phyloP scores from a whole-genome alignment of 2,797 vertebrate species.

The Melanotaenia trifasciata region DNA sequence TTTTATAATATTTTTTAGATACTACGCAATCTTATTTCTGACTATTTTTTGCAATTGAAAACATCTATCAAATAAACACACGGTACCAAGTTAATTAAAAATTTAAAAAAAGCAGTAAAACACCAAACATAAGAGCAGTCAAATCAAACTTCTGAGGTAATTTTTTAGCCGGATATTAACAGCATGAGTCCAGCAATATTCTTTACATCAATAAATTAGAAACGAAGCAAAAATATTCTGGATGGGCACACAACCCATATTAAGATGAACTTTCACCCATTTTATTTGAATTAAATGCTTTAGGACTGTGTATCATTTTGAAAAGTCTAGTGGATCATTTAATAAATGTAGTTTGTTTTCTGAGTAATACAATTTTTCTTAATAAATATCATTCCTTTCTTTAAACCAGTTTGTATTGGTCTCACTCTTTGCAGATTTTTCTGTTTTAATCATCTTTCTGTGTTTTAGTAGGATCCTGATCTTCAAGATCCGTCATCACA shows the following conservation, averaged over 20 bases:
- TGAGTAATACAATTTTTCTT: not conserved
- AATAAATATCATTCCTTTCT: not conserved
- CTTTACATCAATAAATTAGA: not conserved
- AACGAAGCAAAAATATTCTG: not conserved
- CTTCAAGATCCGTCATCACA: slow-evolving; percentile 60
- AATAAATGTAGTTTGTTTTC: not conserved
- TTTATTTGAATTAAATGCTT: no score
- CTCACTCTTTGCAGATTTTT: no score
- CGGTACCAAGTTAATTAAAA: not conserved
- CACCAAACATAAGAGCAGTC: not conserved
- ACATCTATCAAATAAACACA: not conserved
- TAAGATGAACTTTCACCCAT: no score
- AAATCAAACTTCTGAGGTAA: not conserved
- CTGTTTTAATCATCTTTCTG: not conserved
- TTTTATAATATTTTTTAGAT: no score
- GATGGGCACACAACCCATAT: not conserved
- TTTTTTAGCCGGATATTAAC: not conserved
- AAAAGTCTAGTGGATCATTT: not conserved
- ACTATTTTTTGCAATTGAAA: no score
- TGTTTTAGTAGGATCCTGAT: slow-evolving; percentile 57
- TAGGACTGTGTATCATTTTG: no score
- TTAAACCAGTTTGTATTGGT: not conserved
- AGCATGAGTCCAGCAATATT: not conserved
- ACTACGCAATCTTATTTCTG: no score
- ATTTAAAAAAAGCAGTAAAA: not conserved